Base-by-base conservation (phyloP, 2,113 vertebrate genomes). In the Taurulus bubalis region DNA sequence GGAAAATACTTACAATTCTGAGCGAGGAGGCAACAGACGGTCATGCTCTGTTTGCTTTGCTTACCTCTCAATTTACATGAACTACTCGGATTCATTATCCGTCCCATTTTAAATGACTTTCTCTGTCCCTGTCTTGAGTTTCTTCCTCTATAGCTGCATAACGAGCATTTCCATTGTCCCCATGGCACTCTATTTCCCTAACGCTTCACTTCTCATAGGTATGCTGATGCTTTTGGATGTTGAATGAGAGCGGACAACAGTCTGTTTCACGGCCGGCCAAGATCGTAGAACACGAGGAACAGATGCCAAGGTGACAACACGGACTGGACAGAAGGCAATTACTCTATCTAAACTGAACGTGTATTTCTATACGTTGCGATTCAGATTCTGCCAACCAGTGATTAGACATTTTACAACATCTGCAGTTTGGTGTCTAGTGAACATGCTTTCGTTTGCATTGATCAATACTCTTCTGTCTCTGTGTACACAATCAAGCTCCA, bases 291-390 rank as follows among this genome's bases (percentile, higher is more conserved):
- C 80, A 45, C 45, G 67, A 80, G 34, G 72, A 84, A 49, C 83
- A 90, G 84, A 90, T 86, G 81, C 74, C 72, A 72, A 85, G 90
- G 87, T 89, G 83, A 86, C 85, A 66, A 56, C 55, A n/a, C 34
- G 38, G 68, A 81, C 88, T 55, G 38, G 26, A 73, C 79, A 36
- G 68, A 58, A 71, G 73, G 60, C 60, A 69, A 77, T 85, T 78
- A 75, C 82, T 83, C n/a, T 53, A 60, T 83, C 75, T 45, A 51
- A 87, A 77, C 64, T 49, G 38, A 78, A 56, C 56, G 28, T 80
- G 51, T 56, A 38, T 83, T 71, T 69, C 56, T 88, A 59, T 51
- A 58, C 3, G 30, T 68, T 80, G 24, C 16, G 15, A 68, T 49
- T 38, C 34, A 66, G 10, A 66, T 51, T 72, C 56, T 59, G 65